These are phyloP conservation scores for Cephus pygmeus DNA, from an alignment of 2,888 invertebrate species.

Conservation along the genomic window DNA sequence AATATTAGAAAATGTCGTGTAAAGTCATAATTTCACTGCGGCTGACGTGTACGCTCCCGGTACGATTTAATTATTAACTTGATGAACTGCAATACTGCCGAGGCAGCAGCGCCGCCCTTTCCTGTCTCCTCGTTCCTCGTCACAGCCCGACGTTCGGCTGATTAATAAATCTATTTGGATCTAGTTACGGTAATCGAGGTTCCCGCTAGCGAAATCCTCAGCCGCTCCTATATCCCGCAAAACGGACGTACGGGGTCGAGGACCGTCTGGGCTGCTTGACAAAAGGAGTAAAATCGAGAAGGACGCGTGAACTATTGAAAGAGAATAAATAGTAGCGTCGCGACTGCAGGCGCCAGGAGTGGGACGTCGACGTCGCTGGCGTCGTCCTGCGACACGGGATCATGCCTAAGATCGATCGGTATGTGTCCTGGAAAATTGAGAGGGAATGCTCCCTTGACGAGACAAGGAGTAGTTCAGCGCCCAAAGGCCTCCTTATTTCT, in stretches of 20 bases:
- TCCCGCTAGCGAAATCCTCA: background rate
- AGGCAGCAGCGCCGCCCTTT: background rate
- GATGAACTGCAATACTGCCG: slow-evolving; percentile 10
- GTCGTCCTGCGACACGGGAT: background rate
- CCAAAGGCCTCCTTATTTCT: slow-evolving; percentile 1
- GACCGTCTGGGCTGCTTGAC: background rate
- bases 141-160: background rate
- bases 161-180: slow-evolving; percentile 7
- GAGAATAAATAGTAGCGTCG: background rate
- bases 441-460: background rate
- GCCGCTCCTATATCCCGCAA: background rate
- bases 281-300: background rate
- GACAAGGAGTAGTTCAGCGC: background rate
- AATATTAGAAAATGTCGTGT: slow-evolving; percentile 24
- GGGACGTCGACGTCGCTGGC: background rate
- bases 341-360: background rate
- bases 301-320: background rate
- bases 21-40: slow-evolving; percentile 18
- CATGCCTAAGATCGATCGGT: background rate
- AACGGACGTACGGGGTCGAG: background rate
- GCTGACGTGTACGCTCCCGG: slow-evolving; percentile 6
- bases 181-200: slow-evolving; percentile 10
- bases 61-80: slow-evolving; percentile 11
- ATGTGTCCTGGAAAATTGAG: background rate
- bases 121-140: background rate